Percentiles rank a stretch among this genome's conserved stretches.
Conservation (phyloP, 2,797 vertebrate species). For the Myripristis jacobus region DNA sequence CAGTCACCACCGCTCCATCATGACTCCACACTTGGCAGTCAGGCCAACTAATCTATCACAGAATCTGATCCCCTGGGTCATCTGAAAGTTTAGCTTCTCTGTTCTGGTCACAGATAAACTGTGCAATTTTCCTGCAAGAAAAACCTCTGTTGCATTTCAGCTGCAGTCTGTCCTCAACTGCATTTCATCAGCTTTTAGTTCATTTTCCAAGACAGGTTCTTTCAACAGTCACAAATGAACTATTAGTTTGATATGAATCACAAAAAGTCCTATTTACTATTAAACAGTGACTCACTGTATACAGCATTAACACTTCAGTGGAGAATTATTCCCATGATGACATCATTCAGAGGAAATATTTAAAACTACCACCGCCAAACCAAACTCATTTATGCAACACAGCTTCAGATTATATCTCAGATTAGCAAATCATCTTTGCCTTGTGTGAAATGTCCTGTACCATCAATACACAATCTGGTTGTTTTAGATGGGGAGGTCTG, state of each 20-base stretch:
- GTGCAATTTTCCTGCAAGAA: not conserved
- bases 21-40: not conserved
- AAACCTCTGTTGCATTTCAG: no score
- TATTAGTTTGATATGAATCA: not conserved
- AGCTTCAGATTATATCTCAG: no score
- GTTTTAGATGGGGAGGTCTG: no score
- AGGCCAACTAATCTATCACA: no score
- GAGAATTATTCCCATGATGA: not conserved
- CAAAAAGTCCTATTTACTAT: not conserved
- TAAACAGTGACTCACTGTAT: no score
- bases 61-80: no score
- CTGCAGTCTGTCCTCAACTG: no score
- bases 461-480: no score
- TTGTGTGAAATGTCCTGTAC: no score
- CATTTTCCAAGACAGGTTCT: not conserved
- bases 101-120: not conserved
- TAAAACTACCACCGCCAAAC: not conserved
- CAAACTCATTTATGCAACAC: not conserved
- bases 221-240: no score
- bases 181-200: no score
- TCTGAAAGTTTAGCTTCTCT: not conserved
- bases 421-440: no score
- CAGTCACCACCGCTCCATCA: constrained; percentile 14
- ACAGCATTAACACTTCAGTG: not conserved
- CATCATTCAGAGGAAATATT: not conserved